These are phyloP conservation scores for Galerucella pusilla DNA, from an alignment of 2,888 invertebrate genomes.

Conservation along the genomic window DNA sequence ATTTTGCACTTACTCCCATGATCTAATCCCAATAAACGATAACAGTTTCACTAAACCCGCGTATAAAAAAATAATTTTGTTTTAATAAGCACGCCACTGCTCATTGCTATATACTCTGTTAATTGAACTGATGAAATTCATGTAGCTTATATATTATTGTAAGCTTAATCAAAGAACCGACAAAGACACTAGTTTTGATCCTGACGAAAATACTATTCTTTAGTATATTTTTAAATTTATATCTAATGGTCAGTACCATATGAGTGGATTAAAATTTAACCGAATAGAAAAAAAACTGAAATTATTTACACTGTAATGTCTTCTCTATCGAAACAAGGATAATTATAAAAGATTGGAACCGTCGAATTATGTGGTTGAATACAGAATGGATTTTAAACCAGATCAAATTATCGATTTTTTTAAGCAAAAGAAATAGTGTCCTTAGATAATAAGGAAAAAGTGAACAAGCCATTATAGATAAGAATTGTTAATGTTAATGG, in stretches of 20 bases:
- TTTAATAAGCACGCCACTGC: constrained; percentile 16
- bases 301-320: constrained; percentile 46
- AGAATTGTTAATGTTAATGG: too few species aligned
- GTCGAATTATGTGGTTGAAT: constrained; percentile 28
- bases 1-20: too few species aligned
- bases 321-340: constrained; percentile 37
- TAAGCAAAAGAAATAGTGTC: background rate
- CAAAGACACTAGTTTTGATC: constrained; percentile 57
- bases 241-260: constrained; percentile 27
- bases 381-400: constrained; percentile 2
- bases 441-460: background rate
- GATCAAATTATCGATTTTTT: background rate
- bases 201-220: constrained; percentile 32
- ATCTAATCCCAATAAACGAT: too few species aligned
- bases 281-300: constrained; percentile 40
- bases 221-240: constrained; percentile 32
- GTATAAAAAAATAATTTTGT: too few species aligned
- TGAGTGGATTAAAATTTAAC: constrained; percentile 48
- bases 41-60: too few species aligned
- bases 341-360: constrained; percentile 41
- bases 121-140: constrained; percentile 59
- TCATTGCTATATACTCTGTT: constrained; percentile 50
- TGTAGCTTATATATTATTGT: constrained; percentile 58
- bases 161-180: constrained; percentile 59
- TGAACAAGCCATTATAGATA: too few species aligned